Base-by-base conservation (phyloP, 2,113 vertebrate genomes). In the Regulus satrapa region DNA sequence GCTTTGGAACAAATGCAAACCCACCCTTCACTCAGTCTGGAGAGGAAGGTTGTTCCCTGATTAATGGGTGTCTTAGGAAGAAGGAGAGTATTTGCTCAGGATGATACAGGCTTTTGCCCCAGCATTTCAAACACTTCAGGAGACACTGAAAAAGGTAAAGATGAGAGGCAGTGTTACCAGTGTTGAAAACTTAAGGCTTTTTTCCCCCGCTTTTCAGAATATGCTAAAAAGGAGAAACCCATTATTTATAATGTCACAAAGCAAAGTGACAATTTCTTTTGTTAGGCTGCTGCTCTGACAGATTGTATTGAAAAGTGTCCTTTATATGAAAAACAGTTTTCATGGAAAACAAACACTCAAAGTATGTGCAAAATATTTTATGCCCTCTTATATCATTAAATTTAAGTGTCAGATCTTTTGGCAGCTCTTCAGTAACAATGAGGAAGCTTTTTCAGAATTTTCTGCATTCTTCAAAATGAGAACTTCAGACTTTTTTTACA, bases 281-380 rank as follows among this genome's bases (percentile, higher is more conserved):
- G 94, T 89, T 78, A 69, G 85, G 74, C 94, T 93, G 84, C 74
- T 93, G 54, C 84, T 92, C 94, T 97, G 95, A 95, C 89, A 92
- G 86, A 69, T 55, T 89, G 81, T 85, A 88, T 62, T 95, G 94
- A 95, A 94, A 96, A 95, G 85, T 95, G 93, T 69, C 94, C 95
- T 95, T 95, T 94, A 54, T 94, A 94, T 78, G 78, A 95, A 89
- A 89, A 94, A 91, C 80, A 94, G 58, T 87, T 94, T 95, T 92
- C 56, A 68, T 51, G 24, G 86, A 95, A 92, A 96, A 95, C 91
- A 95, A 96, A 97, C 93, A 91, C 66, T 89, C n/a, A 14, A 89
- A 95, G 58, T 93, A 91, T 59, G 78, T 83, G 89, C 85, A 96
- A 96, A 95, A 95, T 95, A 95, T 96, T 97, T 95, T 73, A 95